Base-by-base conservation (phyloP, 64 coral and sea anemone genomes). In the Porites australiensis region DNA sequence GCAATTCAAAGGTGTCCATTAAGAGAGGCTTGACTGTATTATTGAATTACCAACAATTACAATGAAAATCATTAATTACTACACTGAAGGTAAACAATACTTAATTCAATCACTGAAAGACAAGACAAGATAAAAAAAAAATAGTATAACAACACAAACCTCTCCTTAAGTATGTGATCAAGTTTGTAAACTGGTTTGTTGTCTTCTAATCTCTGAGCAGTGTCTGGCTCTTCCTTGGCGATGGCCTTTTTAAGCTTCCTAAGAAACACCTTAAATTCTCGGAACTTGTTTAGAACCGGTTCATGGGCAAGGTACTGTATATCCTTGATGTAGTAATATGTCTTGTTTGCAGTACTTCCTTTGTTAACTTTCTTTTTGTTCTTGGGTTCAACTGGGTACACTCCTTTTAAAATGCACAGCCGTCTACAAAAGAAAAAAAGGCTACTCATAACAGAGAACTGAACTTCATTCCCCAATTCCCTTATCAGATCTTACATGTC, bases 311-410 rank as follows among this genome's bases (percentile, higher is more conserved):
- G 90, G 76, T 89, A 98, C 19, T 95, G 90, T 44, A 98, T 98
- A 45, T 98, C 96, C 62, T 98, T 98, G 44, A 79, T 74, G 62
- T 95, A 98, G 60, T 98, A 98, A 49, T 93, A 98, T 0, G 96
- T 98, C 65, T 93, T 95, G 87, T 90, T 87, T 4, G 87, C 93
- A 18, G 89, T 98, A 16, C 96, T 98, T n/a, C 94, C 94, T 90
- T 91, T 98, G 68, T 95, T 98, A 1, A 98, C 94, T 44, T 98
- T 98, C 49, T 98, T 98, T 67, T 98, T 98, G 82, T 98, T 98
- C 58, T 95, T 98, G 7, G 96, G 96, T 45, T 98, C 96, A 18
- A 98, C 96, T 65, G 96, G 96, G 74, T 98, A 98, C 19, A 98
- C 93, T 6, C 96, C 96, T 83, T 98, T 98, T 4, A 98, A 67